Evolutionary conservation across 2,888 invertebrate species (phyloP).

Genomic region (Heliconius ethilla): DNA sequence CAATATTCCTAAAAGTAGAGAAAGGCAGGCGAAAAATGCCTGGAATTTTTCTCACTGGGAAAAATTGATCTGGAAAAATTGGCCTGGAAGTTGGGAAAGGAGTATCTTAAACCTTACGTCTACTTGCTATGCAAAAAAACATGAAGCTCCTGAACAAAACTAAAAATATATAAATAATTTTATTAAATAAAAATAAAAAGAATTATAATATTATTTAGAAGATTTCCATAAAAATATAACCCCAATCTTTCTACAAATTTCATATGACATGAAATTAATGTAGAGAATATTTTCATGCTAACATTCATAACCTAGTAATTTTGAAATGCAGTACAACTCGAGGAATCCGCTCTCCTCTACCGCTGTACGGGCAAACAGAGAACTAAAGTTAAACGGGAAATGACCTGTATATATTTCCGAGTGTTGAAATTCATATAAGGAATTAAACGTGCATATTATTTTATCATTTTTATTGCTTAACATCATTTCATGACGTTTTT

Average conservation of each 20-base stretch:
- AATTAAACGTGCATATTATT: neutral
- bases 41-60: too few species aligned
- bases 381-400: constrained; percentile 11
- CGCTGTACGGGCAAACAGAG: neutral
- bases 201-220: too few species aligned
- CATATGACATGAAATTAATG: constrained; percentile 12
- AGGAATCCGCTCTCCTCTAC: constrained; percentile 19
- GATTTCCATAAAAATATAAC: neutral
- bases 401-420: constrained; percentile 4
- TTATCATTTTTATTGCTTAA: neutral
- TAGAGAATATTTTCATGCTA: constrained; percentile 22
- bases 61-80: too few species aligned
- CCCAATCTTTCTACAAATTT: neutral
- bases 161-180: too few species aligned
- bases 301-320: constrained; percentile 35
- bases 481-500: neutral
- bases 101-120: too few species aligned
- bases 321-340: constrained; percentile 32
- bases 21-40: too few species aligned
- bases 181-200: too few species aligned
- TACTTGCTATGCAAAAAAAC: too few species aligned
- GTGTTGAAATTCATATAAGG: constrained; percentile 2
- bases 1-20: too few species aligned
- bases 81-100: too few species aligned
- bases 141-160: too few species aligned